phyloP scores from a whole-genome alignment of 2,797 vertebrate species.

The Sphenodon punctatus region DNA sequence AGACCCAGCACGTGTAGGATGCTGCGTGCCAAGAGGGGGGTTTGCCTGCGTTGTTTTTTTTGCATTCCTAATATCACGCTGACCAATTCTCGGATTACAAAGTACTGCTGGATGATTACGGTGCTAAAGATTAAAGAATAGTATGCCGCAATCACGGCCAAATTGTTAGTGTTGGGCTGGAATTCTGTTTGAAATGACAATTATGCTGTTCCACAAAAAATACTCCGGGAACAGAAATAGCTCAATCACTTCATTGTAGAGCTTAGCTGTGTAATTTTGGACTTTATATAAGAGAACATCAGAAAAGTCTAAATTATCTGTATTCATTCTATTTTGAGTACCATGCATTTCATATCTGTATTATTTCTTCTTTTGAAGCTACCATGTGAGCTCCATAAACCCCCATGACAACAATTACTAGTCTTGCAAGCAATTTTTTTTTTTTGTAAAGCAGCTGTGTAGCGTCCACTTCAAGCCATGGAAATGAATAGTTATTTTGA shows the following conservation, averaged over 20 bases:
- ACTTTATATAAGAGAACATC: conserved; percentile 15
- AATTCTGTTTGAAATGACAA: neutral
- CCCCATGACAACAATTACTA: neutral
- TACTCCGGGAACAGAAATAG: neutral
- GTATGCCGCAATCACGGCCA: neutral
- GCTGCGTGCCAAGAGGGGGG: neutral
- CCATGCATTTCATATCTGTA: conserved; percentile 11
- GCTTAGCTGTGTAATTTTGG: neutral
- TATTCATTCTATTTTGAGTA: neutral
- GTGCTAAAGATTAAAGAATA: neutral
- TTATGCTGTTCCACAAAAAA: neutral
- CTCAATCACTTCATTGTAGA: neutral
- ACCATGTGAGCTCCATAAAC: neutral
- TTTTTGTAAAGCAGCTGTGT: conserved; percentile 49
- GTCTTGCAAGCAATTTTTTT: conserved; percentile 32
- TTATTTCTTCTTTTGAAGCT: conserved; percentile 38
- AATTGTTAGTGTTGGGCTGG: neutral
- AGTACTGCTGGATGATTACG: neutral
- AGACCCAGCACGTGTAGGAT: neutral
- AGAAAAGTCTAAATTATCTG: neutral
- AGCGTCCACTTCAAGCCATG: conserved; percentile 44
- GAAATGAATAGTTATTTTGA: conserved; percentile 66
- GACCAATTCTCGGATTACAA: conserved; percentile 1
- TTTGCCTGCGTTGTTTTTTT: neutral
- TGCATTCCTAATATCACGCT: neutral